A percentile compares a stretch with the other conserved stretches of the same genome.
Evolutionary conservation across 2,888 invertebrate genomes (phyloP).

Genomic region (Chymomyza amoena): DNA sequence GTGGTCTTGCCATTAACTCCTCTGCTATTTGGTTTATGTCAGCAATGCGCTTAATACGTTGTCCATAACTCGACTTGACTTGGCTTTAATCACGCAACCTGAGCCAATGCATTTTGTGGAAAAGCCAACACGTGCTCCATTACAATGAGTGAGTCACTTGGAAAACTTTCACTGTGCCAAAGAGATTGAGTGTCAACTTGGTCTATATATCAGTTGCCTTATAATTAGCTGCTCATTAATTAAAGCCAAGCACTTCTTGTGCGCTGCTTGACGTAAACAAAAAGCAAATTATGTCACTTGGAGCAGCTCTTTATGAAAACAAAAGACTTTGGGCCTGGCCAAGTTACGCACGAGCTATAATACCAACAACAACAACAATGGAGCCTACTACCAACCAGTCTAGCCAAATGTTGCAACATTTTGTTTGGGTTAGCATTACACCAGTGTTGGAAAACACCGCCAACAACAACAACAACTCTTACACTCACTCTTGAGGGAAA

Average conservation of each 20-base stretch:
- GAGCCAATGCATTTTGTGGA: slow-evolving; percentile 23
- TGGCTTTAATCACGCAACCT: slow-evolving; percentile 36
- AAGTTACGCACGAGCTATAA: slow-evolving; percentile 10
- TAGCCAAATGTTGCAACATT: slow-evolving; percentile 59
- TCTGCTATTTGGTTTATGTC: not conserved
- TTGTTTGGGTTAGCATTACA: slow-evolving; percentile 62
- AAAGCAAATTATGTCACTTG: slow-evolving; percentile 50
- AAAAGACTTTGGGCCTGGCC: not conserved
- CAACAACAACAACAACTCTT: slow-evolving; percentile 38
- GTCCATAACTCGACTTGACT: not conserved
- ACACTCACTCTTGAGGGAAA: not conserved
- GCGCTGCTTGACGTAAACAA: slow-evolving; percentile 16
- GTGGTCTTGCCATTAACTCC: not conserved
- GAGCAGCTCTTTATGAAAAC: not conserved
- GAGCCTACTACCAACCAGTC: slow-evolving; percentile 31
- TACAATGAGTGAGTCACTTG: not conserved
- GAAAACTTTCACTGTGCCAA: slow-evolving; percentile 28
- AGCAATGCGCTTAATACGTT: not conserved
- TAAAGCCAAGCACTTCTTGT: slow-evolving; percentile 30
- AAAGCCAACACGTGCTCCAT: not conserved
- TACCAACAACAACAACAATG: slow-evolving; percentile 9
- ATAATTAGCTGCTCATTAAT: slow-evolving; percentile 55
- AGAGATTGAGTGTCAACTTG: not conserved
- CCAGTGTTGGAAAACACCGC: no score
- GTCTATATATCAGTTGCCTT: slow-evolving; percentile 25